Evolutionary conservation across 2,797 vertebrate genomes (phyloP).

Genomic region (Urosaurus nigricauda): DNA sequence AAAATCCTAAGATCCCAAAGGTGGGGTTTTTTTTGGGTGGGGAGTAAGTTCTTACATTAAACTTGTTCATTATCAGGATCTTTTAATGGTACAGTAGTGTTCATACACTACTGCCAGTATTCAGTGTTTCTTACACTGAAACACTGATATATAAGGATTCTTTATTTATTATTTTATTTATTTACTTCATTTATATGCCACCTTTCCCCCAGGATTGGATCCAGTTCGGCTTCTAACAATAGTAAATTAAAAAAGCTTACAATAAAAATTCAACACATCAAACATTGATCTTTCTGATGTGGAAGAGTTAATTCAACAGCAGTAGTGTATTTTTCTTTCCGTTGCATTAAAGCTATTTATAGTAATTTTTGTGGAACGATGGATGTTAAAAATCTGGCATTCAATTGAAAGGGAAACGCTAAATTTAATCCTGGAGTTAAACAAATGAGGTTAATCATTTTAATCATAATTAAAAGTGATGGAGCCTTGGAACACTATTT

Average conservation of each 20-base stretch:
- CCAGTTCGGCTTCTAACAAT: too few relatives aligned
- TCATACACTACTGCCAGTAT: background rate
- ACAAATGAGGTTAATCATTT: background rate
- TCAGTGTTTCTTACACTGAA: background rate
- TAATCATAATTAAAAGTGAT: background rate
- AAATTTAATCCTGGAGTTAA: background rate
- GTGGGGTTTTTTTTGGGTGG: background rate
- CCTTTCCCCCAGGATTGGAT: too few relatives aligned
- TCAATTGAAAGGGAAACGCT: background rate
- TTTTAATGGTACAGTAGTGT: background rate
- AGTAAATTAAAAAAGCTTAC: too few relatives aligned
- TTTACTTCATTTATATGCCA: too few relatives aligned
- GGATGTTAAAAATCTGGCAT: background rate
- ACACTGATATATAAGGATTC: too few relatives aligned
- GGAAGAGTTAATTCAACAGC: background rate
- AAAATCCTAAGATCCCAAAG: background rate
- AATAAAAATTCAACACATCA: too few relatives aligned
- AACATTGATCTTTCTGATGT: too few relatives aligned
- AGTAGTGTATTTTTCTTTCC: background rate
- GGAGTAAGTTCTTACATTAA: background rate
- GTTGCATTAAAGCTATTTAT: background rate
- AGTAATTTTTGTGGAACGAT: background rate
- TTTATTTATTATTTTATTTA: too few relatives aligned
- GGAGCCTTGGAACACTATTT: background rate
- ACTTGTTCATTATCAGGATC: background rate